A percentile compares a stretch with the other conserved stretches of the same genome.
phyloP scores from a whole-genome alignment of 2,113 vertebrate species.

The Argyrosomus japonicus region DNA sequence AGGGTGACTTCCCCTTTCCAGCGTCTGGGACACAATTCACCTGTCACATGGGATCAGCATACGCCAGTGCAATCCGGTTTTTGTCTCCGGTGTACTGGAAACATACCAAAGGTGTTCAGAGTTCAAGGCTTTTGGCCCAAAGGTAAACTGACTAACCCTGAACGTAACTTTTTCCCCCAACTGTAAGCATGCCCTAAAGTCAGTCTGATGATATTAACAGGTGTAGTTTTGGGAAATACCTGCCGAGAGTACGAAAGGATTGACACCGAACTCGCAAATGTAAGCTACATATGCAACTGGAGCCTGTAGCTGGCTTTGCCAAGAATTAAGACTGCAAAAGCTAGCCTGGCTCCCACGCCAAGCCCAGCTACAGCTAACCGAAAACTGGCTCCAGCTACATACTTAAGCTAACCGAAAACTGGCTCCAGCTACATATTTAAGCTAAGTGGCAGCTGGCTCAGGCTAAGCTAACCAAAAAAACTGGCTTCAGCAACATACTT shows the following conservation, averaged over 20 bases:
- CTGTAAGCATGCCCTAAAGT: not conserved
- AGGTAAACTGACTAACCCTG: not conserved
- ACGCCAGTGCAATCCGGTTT: not conserved
- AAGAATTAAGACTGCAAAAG: not conserved
- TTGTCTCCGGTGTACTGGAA: conserved; percentile 8
- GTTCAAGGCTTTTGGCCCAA: not conserved
- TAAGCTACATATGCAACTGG: not conserved
- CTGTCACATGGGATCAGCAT: conserved; percentile 36
- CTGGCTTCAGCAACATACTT: too few relatives aligned
- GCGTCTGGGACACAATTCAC: conserved; percentile 18
- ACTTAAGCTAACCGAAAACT: too few relatives aligned
- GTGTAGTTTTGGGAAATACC: not conserved
- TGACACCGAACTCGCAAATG: not conserved
- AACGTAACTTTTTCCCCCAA: not conserved
- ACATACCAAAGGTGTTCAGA: conserved; percentile 10
- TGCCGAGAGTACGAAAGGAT: not conserved
- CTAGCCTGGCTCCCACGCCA: too few relatives aligned
- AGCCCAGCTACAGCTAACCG: not conserved
- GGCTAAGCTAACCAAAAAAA: too few relatives aligned
- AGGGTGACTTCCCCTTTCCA: conserved; percentile 36
- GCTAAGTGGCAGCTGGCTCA: too few relatives aligned
- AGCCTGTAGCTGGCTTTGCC: not conserved
- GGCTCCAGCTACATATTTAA: too few relatives aligned
- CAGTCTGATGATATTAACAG: not conserved
- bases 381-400: too few relatives aligned